These are phyloP conservation scores for Melozone crissalis DNA, from an alignment of 2,113 vertebrate species.

Conservation along the genomic window DNA sequence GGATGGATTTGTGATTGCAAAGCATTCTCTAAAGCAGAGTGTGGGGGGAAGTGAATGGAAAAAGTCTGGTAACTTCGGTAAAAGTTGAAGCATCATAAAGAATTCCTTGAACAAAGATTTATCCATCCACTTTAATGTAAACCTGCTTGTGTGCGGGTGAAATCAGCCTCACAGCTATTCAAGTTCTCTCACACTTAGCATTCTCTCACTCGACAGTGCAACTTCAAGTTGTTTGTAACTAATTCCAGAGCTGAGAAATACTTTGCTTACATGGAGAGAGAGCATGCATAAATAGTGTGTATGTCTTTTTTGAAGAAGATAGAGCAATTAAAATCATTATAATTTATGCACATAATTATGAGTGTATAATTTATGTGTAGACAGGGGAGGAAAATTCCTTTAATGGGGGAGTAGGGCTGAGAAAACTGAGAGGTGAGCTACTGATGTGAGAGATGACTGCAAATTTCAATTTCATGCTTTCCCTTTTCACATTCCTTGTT, in stretches of 20 bases:
- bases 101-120: not conserved
- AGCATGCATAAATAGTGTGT: not conserved
- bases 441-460: not conserved
- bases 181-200: not conserved
- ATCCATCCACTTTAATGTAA: not conserved
- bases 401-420: not conserved
- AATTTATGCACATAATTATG: slow-evolving; percentile 7
- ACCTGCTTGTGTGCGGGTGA: not conserved
- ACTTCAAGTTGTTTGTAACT: not conserved
- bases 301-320: not conserved
- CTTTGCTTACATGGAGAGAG: not conserved
- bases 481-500: not conserved
- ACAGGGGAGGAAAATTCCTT: not conserved
- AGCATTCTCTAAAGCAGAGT: accelerated
- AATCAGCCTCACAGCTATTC: not conserved
- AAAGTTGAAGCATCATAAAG: not conserved
- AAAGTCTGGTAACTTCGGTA: not conserved
- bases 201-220: not conserved
- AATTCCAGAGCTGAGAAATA: not conserved
- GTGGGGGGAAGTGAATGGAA: not conserved
- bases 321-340: not conserved
- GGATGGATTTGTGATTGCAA: not conserved
- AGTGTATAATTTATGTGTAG: not conserved
- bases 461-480: not conserved
- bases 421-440: not conserved